Base-by-base conservation (phyloP, 2,888 invertebrate genomes). In the Xestia sexstrigata region DNA sequence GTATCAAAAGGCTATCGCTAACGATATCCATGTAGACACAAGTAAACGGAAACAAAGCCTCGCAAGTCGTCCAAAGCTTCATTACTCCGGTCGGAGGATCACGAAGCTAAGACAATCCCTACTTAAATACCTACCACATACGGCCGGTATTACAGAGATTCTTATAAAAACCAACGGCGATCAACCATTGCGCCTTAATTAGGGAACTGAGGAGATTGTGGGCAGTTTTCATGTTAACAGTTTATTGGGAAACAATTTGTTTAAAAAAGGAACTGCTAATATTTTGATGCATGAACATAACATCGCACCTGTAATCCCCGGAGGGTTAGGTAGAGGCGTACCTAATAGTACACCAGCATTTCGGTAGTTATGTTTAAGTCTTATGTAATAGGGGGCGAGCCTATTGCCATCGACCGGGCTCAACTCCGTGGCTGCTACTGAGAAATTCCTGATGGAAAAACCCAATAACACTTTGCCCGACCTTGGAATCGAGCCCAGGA, bases 101-200 rank as follows among this genome's bases (percentile, higher is more conserved):
- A 83, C 85, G 83, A 87, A 85, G 86, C 88, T 83, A 78, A 86
- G 86, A 86, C 87, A 85, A 87, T 84, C 89, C 84, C 77, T 86
- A 78, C 83, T 86, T 87, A 83, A 88, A 88, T 81, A 79, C 62
- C 76, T 73, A 42, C 83, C 75, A 81, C 78, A 78, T 82, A 88
- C 73, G 73, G 63, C 70, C 20, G 67, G 73, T 86, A 86, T 85
- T 88, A 86, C 60, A 71, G 68, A 81, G 74, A 71, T 78, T 86
- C 68, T 65, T 74, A 70, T 65, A 82, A 79, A 84, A 85, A 76
- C 58, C 63, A 63, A 63, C 52, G 35, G 26, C 49, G 52, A 73
- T 84, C 30, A 67, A 73, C 71, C 55, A 69, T 42, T 69, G 58
- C 39, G 42, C 26, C 55, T 65, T 70, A 77, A 72, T 83, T 73